Evolutionary conservation across 2,113 vertebrate genomes (phyloP), one percentile per base, ranked within the genome.

Genomic region (Diadophis punctatus): DNA sequence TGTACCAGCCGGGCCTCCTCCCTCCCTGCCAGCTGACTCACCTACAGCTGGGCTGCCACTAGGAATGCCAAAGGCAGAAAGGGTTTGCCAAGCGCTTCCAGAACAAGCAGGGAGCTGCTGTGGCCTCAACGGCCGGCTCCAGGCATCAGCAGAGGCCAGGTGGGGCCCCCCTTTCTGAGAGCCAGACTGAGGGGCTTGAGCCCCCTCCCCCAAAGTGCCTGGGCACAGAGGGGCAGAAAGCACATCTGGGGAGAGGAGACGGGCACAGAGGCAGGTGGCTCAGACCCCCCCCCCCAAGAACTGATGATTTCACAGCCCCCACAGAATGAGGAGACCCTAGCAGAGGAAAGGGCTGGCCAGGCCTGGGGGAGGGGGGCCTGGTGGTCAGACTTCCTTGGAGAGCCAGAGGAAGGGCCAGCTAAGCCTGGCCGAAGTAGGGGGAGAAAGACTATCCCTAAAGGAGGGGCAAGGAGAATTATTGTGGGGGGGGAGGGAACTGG

Each of bases 11-110:
- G 4, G 48, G 49, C 43, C 55, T 18, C 80, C 23, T 30, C 88
- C 12, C 80, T 93, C 90, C 12, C 60, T 92, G 91, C 92, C 49
- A 43, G 60, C 74, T 93, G 93, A 88, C 68, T 94, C 91, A 92
- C 68, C 87, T 90, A 6, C 11, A 10, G 68, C 63, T 89, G 80
- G 34, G 80, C 1, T 1, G 0, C 1, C 0, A 1, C 60, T 51
- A 86, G 46, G 51, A 11, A 48, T 1, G n/a, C 60, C 92, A 90
- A 6, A n/a, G 63, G 55, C 0, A 0, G 11, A n/a, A 22, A 23
- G 34, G 58, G 87, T 2, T 0, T 56, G 51, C 53, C 16, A 68
- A 20, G 12, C 87, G 0, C 27, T 39, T 12, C 51, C 0, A 0
- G 20, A 51, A 90, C 68, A 51, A 30, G 4, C 68, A 16, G 74